phyloP scores from a whole-genome alignment of 2,888 invertebrate species.

The Hydrotaea diabolus region DNA sequence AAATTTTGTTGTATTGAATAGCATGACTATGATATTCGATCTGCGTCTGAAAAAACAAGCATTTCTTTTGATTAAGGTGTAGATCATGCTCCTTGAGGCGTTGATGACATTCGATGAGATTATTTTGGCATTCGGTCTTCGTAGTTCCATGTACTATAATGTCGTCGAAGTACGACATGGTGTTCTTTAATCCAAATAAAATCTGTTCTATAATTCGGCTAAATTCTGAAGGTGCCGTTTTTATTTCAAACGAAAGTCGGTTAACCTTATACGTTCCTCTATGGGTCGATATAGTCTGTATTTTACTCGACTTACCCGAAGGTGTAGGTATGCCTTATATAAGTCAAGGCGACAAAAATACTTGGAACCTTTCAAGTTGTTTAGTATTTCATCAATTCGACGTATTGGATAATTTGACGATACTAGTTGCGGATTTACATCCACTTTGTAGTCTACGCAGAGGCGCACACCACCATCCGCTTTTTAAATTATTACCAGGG shows the following conservation, averaged over 20 bases:
- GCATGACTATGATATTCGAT: conserved; percentile 59
- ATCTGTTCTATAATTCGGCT: conserved; percentile 65
- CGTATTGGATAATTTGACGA: conserved; percentile 35
- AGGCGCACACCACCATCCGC: conserved; percentile 43
- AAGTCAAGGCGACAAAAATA: conserved; percentile 57
- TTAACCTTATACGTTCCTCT: conserved; percentile 48
- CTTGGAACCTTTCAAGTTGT: conserved; percentile 41
- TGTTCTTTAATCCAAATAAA: conserved; percentile 56
- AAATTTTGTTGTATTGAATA: conserved; percentile 52
- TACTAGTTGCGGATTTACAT: conserved; percentile 44
- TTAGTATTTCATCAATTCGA: conserved; percentile 55
- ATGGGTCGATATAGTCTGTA: conserved; percentile 57
- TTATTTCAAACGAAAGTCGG: conserved; percentile 50
- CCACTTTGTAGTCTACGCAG: conserved; percentile 50
- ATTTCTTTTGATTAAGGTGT: conserved; percentile 51
- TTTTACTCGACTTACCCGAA: conserved; percentile 42
- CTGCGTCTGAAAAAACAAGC: conserved; percentile 35
- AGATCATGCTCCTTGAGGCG: conserved; percentile 57
- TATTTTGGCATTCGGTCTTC: conserved; percentile 55
- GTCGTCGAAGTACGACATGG: conserved; percentile 61
- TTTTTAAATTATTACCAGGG: conserved; percentile 44
- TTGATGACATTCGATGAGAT: conserved; percentile 56
- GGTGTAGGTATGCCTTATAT: conserved; percentile 50
- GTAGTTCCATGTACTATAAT: conserved; percentile 56
- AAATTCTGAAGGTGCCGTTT: conserved; percentile 60